phyloP scores from a whole-genome alignment of 2,888 invertebrate species.

The Andrena bucephala region DNA sequence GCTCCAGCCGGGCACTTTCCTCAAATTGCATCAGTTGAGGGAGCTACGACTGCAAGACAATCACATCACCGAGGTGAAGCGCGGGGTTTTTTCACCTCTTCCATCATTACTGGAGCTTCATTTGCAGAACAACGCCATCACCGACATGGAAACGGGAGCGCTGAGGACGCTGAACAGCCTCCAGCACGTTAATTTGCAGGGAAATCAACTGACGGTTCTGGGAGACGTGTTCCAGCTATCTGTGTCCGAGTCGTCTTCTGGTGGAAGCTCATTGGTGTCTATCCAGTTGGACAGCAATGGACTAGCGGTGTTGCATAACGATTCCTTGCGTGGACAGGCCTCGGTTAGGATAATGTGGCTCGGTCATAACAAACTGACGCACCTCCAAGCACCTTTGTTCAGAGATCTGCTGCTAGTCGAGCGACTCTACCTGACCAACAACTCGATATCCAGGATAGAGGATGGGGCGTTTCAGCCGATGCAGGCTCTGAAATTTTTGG shows the following conservation, averaged over 20 bases:
- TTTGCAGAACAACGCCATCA: conserved; percentile 94
- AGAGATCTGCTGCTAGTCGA: conserved; percentile 92
- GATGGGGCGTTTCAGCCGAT: conserved; percentile 92
- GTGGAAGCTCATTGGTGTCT: conserved; percentile 89
- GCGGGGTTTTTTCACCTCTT: conserved; percentile 93
- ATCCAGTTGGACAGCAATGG: conserved; percentile 93
- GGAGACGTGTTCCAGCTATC: conserved; percentile 93
- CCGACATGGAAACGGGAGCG: conserved; percentile 92
- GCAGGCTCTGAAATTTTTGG: conserved; percentile 91
- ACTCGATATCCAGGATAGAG: conserved; percentile 93
- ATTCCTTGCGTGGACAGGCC: conserved; percentile 92
- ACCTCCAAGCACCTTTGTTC: conserved; percentile 91
- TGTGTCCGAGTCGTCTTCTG: conserved; percentile 72
- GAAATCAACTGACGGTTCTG: conserved; percentile 91
- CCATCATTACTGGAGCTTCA: conserved; percentile 93
- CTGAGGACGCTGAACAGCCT: conserved; percentile 91
- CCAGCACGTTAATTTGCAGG: conserved; percentile 95
- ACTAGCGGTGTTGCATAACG: conserved; percentile 91
- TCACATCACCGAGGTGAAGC: conserved; percentile 90
- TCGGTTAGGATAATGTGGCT: conserved; percentile 96
- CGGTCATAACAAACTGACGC: conserved; percentile 91
- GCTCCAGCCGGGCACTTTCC: conserved; percentile 92
- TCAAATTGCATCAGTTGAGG: conserved; percentile 90
- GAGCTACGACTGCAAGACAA: conserved; percentile 95
- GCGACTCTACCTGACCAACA: conserved; percentile 93